Conservation (phyloP, 2,797 vertebrate genomes). For the Hippopotamyrus pictus region DNA sequence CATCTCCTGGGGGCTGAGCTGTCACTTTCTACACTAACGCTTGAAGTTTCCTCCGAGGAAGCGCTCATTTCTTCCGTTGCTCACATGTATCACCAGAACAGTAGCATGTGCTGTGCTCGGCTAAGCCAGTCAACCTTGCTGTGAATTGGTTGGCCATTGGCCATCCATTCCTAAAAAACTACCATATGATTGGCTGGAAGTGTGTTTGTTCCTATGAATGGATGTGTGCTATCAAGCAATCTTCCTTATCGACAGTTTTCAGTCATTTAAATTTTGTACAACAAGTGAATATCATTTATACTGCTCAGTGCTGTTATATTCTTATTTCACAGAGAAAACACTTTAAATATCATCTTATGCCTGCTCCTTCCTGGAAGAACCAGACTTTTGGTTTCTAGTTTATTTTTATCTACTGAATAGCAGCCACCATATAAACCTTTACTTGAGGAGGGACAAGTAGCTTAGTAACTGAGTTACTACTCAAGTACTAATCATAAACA, state of each 20-base stretch:
- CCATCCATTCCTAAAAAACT: background rate
- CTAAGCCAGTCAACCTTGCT: background rate
- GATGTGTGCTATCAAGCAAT: background rate
- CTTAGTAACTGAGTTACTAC: background rate
- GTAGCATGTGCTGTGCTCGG: background rate
- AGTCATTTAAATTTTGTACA: background rate
- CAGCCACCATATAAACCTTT: background rate
- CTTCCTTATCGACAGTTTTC: background rate
- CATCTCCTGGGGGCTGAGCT: background rate
- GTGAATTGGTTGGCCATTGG: background rate
- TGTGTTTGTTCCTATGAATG: background rate
- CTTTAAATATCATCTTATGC: background rate
- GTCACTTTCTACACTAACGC: background rate
- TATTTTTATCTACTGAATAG: background rate
- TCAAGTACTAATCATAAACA: background rate
- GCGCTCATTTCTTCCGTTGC: background rate
- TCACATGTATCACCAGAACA: background rate
- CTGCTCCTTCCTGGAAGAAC: background rate
- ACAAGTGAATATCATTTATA: background rate
- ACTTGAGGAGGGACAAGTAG: background rate
- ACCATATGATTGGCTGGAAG: background rate
- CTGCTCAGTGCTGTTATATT: background rate
- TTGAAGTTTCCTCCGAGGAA: background rate
- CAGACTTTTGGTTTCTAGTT: background rate
- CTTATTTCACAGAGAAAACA: background rate